Evolutionary conservation across 1,140 invertebrate species (phyloP), one percentile per base, ranked within the genome.

Genomic region (Lepidostoma basale): DNA sequence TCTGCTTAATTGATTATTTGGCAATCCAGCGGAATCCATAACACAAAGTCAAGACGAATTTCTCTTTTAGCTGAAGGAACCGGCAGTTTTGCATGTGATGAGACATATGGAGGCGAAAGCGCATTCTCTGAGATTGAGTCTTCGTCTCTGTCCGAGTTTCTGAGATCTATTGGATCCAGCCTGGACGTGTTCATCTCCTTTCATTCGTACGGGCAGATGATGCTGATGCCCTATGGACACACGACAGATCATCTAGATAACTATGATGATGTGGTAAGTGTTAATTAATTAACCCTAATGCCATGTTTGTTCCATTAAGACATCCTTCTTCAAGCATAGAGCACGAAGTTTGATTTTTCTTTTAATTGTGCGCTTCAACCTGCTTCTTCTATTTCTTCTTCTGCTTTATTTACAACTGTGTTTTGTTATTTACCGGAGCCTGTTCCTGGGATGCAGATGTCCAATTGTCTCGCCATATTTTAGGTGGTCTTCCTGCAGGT

Each of bases 41-140:
- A 8, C 6, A 36, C 40, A 12, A 49, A 44, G 82, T 80, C 47
- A 52, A 12, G 22, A 30, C 12, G 0, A 33, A 39, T 36, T 16
- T 83, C 36, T 39, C 62, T 62, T 78, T 79, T 76, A 60, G 84
- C 76, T 9, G 72, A 75, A 12, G 91, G 92, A 2, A 87, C 89
- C 1, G 90, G 88, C 36, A 78, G 74, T 1, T 79, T 83, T 69
- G 85, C 87, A 0, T 94, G 92, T 75, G 74, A 77, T 3, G 87
- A 92, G 1, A 88, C 83, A 2, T 94, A 85, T 76, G 85, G 85
- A 20, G 92, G 92, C 0, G 75, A 79, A 0, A 74, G 72, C 3
- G 73, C 89, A 0, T 92, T 92, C 74, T 93, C 91, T 0, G 92
- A 94, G 78, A 77, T 83, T 0, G 92, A 94, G 77, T 86, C 87